These are phyloP conservation scores for Nineta flava DNA, from an alignment of 2,888 invertebrate genomes.

Conservation along the genomic window DNA sequence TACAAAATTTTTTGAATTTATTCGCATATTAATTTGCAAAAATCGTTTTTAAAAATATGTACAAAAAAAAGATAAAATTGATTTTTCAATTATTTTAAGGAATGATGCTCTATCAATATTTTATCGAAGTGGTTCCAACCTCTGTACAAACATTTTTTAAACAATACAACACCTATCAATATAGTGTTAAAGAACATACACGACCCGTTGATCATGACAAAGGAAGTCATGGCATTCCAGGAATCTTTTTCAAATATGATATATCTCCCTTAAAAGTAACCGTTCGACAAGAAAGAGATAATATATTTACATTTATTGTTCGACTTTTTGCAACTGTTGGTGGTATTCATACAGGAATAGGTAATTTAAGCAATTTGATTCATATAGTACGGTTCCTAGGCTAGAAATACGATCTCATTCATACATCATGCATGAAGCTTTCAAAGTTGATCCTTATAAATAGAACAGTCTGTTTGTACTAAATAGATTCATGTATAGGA, in stretches of 20 bases:
- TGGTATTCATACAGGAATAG: conserved; percentile 80
- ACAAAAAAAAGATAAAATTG: too few species aligned
- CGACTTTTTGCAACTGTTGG: conserved; percentile 83
- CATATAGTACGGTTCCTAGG: too few species aligned
- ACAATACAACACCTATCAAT: conserved; percentile 72
- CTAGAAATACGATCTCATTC: too few species aligned
- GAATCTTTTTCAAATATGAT: conserved; percentile 91
- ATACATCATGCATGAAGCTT: too few species aligned
- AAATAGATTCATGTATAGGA: too few species aligned
- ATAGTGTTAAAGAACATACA: conserved; percentile 80
- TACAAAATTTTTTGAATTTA: too few species aligned
- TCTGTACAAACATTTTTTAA: conserved; percentile 69
- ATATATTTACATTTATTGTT: conserved; percentile 62
- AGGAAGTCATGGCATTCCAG: conserved; percentile 87
- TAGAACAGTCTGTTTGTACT: too few species aligned
- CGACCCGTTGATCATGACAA: conserved; percentile 54
- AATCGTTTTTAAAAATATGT: too few species aligned
- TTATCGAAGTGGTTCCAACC: conserved; percentile 91
- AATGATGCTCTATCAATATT: conserved; percentile 78
- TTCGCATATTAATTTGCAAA: too few species aligned
- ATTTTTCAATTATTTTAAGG: conserved; percentile 29
- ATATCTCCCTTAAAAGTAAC: conserved; percentile 77
- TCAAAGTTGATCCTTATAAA: too few species aligned
- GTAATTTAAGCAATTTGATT: conserved; percentile 22
- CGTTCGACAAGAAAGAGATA: conserved; percentile 64